A percentile compares a stretch with the other conserved stretches of the same genome.
Evolutionary conservation across 1,140 invertebrate genomes (phyloP).

Genomic region (Atta colombica): DNA sequence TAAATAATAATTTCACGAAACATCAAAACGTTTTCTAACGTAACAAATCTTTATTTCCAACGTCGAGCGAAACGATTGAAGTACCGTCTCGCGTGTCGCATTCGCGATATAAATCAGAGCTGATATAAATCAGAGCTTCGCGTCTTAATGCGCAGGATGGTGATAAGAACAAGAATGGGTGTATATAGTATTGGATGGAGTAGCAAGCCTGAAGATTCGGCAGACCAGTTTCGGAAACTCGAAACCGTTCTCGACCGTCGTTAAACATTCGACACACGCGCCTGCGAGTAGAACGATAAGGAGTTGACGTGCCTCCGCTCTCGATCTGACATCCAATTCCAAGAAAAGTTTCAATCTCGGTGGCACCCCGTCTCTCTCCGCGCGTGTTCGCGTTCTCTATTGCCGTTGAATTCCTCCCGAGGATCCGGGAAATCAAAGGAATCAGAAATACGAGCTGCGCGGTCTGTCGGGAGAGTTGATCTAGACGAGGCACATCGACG

Average conservation of each 20-base stretch:
- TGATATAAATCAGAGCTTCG: slow-evolving; percentile 43
- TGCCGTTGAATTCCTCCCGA: slow-evolving; percentile 75
- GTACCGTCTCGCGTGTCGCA: slow-evolving; percentile 43
- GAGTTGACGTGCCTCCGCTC: slow-evolving; percentile 74
- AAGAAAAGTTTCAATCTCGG: slow-evolving; percentile 82
- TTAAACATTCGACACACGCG: slow-evolving; percentile 82
- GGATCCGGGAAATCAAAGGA: slow-evolving; percentile 79
- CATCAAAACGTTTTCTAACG: slow-evolving; percentile 20
- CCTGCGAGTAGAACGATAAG: slow-evolving; percentile 81
- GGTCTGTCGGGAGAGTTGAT: slow-evolving; percentile 40
- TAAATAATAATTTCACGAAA: slow-evolving; percentile 21
- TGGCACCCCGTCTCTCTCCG: slow-evolving; percentile 33
- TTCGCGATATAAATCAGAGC: slow-evolving; percentile 43
- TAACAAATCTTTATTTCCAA: slow-evolving; percentile 49
- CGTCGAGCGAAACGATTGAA: slow-evolving; percentile 19
- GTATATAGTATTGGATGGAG: not conserved
- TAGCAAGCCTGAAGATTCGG: slow-evolving; percentile 30
- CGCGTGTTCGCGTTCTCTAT: slow-evolving; percentile 27
- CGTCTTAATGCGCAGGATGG: slow-evolving; percentile 23
- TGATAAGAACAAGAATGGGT: slow-evolving; percentile 13
- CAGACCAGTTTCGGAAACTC: slow-evolving; percentile 60
- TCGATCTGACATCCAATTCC: slow-evolving; percentile 83
- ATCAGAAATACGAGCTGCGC: slow-evolving; percentile 75
- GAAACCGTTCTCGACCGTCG: slow-evolving; percentile 65
- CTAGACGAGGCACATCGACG: slow-evolving; percentile 31